Conservation (phyloP, 2,113 vertebrate genomes). For the Gasterosteus aculeatus region DNA sequence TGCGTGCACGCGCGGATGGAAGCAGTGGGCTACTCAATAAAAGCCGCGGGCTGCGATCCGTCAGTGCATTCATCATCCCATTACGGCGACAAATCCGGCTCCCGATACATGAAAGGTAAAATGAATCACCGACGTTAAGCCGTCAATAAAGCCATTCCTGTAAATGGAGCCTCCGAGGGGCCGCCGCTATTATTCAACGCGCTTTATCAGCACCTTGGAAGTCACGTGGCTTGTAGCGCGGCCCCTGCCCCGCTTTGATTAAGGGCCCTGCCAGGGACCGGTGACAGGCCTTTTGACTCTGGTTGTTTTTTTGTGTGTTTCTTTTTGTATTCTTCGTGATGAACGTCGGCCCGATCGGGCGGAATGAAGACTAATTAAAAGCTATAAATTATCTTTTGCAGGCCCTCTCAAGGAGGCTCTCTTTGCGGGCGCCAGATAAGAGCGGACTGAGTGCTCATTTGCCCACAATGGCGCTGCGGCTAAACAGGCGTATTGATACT, state of each 20-base stretch:
- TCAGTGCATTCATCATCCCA: slow-evolving; percentile 98
- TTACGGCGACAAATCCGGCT: slow-evolving; percentile 96
- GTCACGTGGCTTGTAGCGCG: slow-evolving; percentile 91
- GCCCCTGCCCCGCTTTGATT: slow-evolving; percentile 95
- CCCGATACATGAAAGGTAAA: slow-evolving; percentile 94
- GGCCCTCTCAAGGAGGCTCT: slow-evolving; percentile 91
- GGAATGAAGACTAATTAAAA: slow-evolving; percentile 99
- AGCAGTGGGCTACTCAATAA: slow-evolving; percentile 83
- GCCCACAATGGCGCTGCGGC: slow-evolving; percentile 93
- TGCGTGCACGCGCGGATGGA: slow-evolving; percentile 9
- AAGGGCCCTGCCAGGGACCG: slow-evolving; percentile 96
- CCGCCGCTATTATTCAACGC: slow-evolving; percentile 93
- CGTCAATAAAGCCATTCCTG: slow-evolving; percentile 99
- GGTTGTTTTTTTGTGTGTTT: slow-evolving; percentile 52
- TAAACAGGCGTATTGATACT: slow-evolving; percentile 97
- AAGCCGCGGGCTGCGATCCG: slow-evolving; percentile 87
- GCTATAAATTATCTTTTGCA: slow-evolving; percentile 96
- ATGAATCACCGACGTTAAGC: slow-evolving; percentile 98
- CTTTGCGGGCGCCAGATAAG: slow-evolving; percentile 92
- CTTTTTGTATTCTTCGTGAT: slow-evolving; percentile 78
- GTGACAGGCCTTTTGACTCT: slow-evolving; percentile 93
- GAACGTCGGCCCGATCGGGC: slow-evolving; percentile 95
- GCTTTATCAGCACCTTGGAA: slow-evolving; percentile 99
- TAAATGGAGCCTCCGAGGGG: slow-evolving; percentile 96
- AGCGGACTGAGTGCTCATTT: slow-evolving; percentile 91